Conservation (phyloP, 37 sponge, comb jelly and placozoan genomes). For the Theonella swinhoei region DNA sequence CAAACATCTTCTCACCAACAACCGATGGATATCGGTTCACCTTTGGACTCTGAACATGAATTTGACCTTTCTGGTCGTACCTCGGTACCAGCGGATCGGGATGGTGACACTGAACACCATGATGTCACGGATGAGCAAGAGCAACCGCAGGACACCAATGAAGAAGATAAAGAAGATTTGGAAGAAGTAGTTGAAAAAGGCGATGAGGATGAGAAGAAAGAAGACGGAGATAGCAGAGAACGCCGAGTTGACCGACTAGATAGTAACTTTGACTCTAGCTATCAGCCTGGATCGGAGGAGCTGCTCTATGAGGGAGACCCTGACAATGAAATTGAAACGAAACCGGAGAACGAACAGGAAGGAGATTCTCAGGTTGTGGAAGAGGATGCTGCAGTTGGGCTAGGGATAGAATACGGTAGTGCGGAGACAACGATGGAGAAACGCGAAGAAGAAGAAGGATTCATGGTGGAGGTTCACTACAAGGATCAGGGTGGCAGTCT, state of each 20-base stretch:
- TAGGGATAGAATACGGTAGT: neutral
- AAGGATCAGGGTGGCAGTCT: neutral
- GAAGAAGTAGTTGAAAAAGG: neutral
- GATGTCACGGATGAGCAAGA: neutral
- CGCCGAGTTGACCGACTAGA: neutral
- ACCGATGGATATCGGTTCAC: constrained; percentile 18
- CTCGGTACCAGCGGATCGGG: no score
- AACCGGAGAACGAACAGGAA: neutral
- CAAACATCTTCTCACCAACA: neutral
- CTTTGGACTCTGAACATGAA: neutral
- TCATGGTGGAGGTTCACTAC: neutral
- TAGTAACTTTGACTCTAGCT: constrained; percentile 47
- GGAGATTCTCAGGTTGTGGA: neutral
- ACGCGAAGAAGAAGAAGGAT: neutral
- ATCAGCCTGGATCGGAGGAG: constrained; percentile 37
- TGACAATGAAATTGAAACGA: constrained; percentile 5
- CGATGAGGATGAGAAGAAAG: neutral
- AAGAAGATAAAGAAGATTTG: neutral
- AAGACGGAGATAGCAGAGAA: neutral
- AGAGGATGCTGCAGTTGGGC: no score
- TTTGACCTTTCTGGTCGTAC: no score
- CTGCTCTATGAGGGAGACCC: constrained; percentile 57
- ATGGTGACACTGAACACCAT: neutral
- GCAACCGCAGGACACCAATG: neutral
- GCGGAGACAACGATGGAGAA: neutral